Base-by-base conservation (phyloP, 1,140 invertebrate genomes). In the Drosophila ananassae region DNA sequence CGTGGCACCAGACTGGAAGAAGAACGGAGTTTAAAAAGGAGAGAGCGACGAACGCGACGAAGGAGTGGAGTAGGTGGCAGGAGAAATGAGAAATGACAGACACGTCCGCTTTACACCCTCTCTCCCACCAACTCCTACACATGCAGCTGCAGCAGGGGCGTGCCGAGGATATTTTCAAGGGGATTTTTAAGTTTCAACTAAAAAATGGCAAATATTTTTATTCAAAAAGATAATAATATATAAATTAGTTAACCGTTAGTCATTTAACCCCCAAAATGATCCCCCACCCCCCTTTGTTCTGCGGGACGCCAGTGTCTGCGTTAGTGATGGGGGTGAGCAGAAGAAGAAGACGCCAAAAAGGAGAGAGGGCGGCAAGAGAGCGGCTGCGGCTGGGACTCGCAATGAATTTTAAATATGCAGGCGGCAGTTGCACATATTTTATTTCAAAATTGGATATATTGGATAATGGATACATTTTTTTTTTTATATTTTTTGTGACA, bases 51-150 rank as follows among this genome's bases (percentile, higher is more conserved):
- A 61, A 37, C 56, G 41, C 41, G 25, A 6, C 25, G 3, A 28
- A 28, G 25, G 25, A 28, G 25, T 28, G 25, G 73, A 62, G 60
- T 55, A 46, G 46, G n/a, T 28, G 25, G 54, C 25, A 55, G 64
- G 63, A 84, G 72, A 76, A 83, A 79, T 72, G 76, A 72, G 82
- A 84, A 84, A 77, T 85, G 81, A 85, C 80, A 73, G 80, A 73
- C 80, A 84, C 81, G 80, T 84, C 80, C 80, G 80, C 75, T 77
- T 78, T 76, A 76, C 80, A 83, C 79, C 80, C 77, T 73, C 17
- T 17, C 17, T 17, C 17, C 17, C 17, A 17, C 17, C 52, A 64
- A 64, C 44, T 47, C 44, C 44, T 24, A 44, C 34, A 44, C 25
- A 17, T 54, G 2, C 13, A 22, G n/a, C 24, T 24, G 21, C 32